Evolutionary conservation across 2,797 vertebrate species (phyloP).

Genomic region (Bradypodion ventrale): DNA sequence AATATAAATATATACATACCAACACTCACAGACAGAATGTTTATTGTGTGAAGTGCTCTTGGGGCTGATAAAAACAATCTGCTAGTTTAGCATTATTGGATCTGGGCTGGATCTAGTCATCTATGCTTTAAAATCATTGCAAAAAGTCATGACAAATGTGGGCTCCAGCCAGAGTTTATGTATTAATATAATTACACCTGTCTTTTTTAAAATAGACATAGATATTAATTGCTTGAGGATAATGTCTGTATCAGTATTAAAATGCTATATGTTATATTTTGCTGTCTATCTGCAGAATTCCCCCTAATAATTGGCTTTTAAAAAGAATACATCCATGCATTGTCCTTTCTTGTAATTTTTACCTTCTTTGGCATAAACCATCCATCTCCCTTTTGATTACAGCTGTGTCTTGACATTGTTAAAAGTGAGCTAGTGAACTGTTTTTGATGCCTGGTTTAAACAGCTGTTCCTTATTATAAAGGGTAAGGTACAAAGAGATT

Average conservation of each 20-base stretch:
- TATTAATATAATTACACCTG: not conserved
- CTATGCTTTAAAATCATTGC: not conserved
- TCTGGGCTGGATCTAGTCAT: not conserved
- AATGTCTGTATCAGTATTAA: not conserved
- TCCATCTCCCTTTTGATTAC: slow-evolving; percentile 11
- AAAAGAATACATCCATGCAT: slow-evolving; percentile 12
- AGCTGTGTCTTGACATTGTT: slow-evolving; percentile 33
- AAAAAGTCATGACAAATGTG: not conserved
- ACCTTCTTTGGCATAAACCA: slow-evolving; percentile 22
- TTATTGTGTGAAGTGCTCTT: not conserved
- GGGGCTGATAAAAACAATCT: not conserved
- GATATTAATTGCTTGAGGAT: not conserved
- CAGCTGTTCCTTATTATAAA: slow-evolving; percentile 30
- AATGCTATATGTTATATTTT: not conserved
- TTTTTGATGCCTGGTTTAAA: slow-evolving; percentile 28
- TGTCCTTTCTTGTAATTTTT: not conserved
- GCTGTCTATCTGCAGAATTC: slow-evolving; percentile 17
- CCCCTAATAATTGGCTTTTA: not conserved
- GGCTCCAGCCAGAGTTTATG: not conserved
- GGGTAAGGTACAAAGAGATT: slow-evolving; percentile 13
- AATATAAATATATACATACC: too few species aligned
- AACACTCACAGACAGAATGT: not conserved
- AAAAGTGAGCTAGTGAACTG: not conserved
- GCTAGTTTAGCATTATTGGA: not conserved
- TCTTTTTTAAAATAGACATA: not conserved